Base-by-base conservation (phyloP, 2,797 vertebrate genomes). In the Chiloscyllium punctatum region DNA sequence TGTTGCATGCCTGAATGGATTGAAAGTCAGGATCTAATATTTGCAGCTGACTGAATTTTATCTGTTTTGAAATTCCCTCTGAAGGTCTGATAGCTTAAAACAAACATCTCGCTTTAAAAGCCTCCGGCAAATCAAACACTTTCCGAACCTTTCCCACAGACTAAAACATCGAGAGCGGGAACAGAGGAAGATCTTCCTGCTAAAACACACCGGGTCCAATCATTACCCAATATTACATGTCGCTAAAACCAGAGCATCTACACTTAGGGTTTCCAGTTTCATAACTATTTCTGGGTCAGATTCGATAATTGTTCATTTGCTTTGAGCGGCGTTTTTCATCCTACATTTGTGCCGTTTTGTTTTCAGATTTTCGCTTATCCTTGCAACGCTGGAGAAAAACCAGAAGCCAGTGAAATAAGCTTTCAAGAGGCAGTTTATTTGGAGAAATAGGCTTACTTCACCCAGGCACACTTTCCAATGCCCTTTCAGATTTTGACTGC, bases 261-360 rank as follows among this genome's bases (percentile, higher is more conserved):
- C 57, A n/a, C 51, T 66, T 7, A 77, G 42, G 95, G 71, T 77
- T 77, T 79, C 72, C 30, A 57, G 51, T 77, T 77, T 23, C 51
- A 25, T 95, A 95, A 82, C 82, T 87, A 95, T 95, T 95, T 95
- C 48, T 48, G 53, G 33, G 82, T 25, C 69, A 62, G 37, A 42
- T 69, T 42, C 62, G 21, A 66, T 92, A 92, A 68, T 69, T n/a
- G 62, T 42, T 66, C n/a, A 3, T 91, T 91, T 37, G 37, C 88
- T 91, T 68, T 62, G 4, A 25, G 90, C 90, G 62, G n/a, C 90
- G 2, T 69, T 42, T 69, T 4, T 23, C 88, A 42, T 92, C 90
- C n/a, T 42, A n/a, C 90, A 92, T 37, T 37, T 69, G 62, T 37
- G 66, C 8, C 8, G n/a, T 69, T 84, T 69, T 42, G 62, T 69